Percentiles rank a stretch among this genome's conserved stretches.
Evolutionary conservation across 2,113 vertebrate genomes (phyloP).

Genomic region (Salvelinus fontinalis): DNA sequence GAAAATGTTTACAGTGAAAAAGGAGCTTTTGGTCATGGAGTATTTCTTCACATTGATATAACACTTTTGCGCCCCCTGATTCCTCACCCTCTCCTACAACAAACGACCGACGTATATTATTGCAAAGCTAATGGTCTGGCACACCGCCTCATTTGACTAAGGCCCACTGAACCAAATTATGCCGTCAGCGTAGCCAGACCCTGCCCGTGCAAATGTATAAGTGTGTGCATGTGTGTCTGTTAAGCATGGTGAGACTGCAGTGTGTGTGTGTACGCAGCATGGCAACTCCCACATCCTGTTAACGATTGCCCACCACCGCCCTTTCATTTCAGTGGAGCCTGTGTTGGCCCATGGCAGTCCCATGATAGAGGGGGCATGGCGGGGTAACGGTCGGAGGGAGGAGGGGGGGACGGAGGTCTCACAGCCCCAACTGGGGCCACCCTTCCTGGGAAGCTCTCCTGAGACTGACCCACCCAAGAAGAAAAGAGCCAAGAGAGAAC

Average conservation of each 20-base stretch:
- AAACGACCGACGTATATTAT: constrained; percentile 41
- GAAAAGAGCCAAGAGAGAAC: constrained; percentile 51
- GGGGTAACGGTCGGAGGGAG: background rate
- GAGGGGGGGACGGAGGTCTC: constrained; percentile 12
- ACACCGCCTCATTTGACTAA: constrained; percentile 18
- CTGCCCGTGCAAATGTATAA: background rate
- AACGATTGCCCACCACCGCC: background rate
- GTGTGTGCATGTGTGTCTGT: background rate
- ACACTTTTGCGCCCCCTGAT: background rate
- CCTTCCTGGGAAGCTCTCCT: constrained; percentile 5
- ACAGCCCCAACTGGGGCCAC: background rate
- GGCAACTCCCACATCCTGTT: background rate
- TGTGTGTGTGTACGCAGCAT: no score
- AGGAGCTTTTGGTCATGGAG: background rate
- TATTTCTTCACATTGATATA: constrained; percentile 14
- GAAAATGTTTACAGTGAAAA: background rate
- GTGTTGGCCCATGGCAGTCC: constrained; percentile 23
- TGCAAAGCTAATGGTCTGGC: constrained; percentile 49
- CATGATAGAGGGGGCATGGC: constrained; percentile 20
- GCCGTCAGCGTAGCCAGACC: constrained; percentile 28
- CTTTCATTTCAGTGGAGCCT: constrained; percentile 58
- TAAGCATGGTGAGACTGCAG: background rate
- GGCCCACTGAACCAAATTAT: constrained; percentile 29
- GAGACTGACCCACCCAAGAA: constrained; percentile 34
- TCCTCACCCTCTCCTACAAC: constrained; percentile 24